A percentile compares a stretch with the other conserved stretches of the same genome.
These are phyloP conservation scores for Tetranychus piercei DNA, from an alignment of 2,888 invertebrate species.

Conservation along the genomic window DNA sequence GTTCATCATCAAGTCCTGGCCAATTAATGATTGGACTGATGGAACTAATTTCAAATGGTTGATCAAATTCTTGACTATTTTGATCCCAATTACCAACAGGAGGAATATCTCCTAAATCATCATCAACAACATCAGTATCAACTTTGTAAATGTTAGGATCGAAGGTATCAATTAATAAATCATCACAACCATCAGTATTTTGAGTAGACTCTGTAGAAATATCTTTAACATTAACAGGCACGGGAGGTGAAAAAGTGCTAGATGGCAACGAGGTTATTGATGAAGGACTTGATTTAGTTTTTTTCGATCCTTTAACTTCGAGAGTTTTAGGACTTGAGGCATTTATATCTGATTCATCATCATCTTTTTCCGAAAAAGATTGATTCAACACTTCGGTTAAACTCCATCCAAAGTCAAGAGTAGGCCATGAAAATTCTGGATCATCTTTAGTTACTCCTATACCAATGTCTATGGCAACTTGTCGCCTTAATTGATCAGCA, in stretches of 20 bases:
- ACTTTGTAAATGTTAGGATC: constrained; percentile 25
- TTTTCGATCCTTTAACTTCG: constrained; percentile 15
- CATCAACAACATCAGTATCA: constrained; percentile 5
- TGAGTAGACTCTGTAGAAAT: constrained; percentile 16
- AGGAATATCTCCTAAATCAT: constrained; percentile 1
- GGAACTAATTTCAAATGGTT: background rate
- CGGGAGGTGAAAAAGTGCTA: background rate
- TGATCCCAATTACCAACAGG: background rate
- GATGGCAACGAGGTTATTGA: background rate
- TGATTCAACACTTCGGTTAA: constrained; percentile 59
- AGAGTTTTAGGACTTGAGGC: background rate
- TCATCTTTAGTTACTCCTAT: constrained; percentile 48
- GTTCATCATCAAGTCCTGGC: constrained; percentile 13
- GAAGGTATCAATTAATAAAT: constrained; percentile 27
- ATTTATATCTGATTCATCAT: constrained; percentile 30
- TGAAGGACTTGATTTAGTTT: background rate
- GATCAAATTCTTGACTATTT: constrained; percentile 15
- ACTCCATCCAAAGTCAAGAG: constrained; percentile 86
- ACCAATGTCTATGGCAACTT: constrained; percentile 54
- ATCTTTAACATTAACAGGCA: background rate
- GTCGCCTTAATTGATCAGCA: constrained; percentile 73
- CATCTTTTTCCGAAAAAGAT: constrained; percentile 29
- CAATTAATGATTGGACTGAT: background rate
- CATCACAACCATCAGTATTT: constrained; percentile 14
- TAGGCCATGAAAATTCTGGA: constrained; percentile 56